phyloP scores from a whole-genome alignment of 2,888 invertebrate species.

The Lepidocyrtinus sp. region DNA sequence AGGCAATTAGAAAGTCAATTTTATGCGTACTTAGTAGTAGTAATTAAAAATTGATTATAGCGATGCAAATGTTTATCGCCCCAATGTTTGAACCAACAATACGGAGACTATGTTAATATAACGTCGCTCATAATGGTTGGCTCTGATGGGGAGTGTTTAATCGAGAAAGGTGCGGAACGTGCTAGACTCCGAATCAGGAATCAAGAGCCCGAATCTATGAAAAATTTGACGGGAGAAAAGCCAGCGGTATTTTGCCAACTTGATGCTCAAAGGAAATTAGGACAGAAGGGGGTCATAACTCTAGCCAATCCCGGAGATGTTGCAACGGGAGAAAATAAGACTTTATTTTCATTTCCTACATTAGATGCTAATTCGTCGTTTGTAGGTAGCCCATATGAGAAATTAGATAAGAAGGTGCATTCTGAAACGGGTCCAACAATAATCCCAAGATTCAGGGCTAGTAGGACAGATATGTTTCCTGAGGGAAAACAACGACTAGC shows the following conservation, averaged over 20 bases:
- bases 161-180: constrained; percentile 43
- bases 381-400: not conserved
- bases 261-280: constrained; percentile 41
- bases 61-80: constrained; percentile 49
- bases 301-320: not conserved
- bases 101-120: constrained; percentile 20
- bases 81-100: constrained; percentile 28
- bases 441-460: constrained; percentile 13
- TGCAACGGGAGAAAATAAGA: not conserved
- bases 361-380: not conserved
- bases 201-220: not conserved
- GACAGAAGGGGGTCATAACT: constrained; percentile 31
- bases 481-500: not conserved
- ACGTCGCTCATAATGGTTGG: constrained; percentile 41
- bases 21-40: too few species aligned
- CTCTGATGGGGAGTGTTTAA: constrained; percentile 34
- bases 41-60: too few species aligned
- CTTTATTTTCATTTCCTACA: not conserved
- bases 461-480: not conserved
- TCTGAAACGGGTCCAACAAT: constrained; percentile 13
- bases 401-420: not conserved
- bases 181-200: constrained; percentile 29
- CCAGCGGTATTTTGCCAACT: constrained; percentile 49
- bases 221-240: not conserved
- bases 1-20: too few species aligned